Base-by-base conservation (phyloP, 2,797 vertebrate genomes). In the Odontamblyopus rebecca region DNA sequence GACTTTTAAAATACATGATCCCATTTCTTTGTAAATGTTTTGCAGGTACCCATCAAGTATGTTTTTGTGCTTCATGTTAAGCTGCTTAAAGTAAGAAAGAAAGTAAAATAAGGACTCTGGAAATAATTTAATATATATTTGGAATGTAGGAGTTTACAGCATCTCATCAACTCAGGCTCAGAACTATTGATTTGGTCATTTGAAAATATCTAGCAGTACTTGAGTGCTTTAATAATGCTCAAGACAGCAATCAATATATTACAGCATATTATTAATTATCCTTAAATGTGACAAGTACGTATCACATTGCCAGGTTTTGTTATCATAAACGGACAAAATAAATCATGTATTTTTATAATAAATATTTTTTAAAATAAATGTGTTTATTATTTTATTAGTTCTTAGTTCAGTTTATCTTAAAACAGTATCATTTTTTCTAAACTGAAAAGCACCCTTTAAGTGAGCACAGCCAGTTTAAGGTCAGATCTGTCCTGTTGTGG, bases 1-100 rank as follows among this genome's bases (percentile, higher is more conserved):
- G 89, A 92, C 88, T 89, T 91, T 91, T 89, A 88, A 82, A 91
- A 92, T 87, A 88, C 83, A 83, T 80, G 77, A 70, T 82, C 84
- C 82, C 68, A 86, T 88, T 87, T 80, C 73, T 78, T 79, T 79
- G 71, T 76, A 84, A 89, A 89, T 88, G 80, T 83, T 87, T 82
- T 74, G 72, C 73, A 68, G 74, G 77, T 75, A 82, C 83, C 83
- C 78, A 86, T 85, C 77, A 88, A 78, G 87, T 83, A 73, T 81
- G 61, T 61, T 75, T 72, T 26, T 23, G 54, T 29, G 27, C 72
- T 64, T 53, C 18, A 27, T 62, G 64, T 77, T 63, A 61, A 59
- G 56, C 53, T 1, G 4, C 59, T 60, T 59, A 59, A 27, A 41
- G 12, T 12, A 57, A 57, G 54, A 57, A 57, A 57, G 54, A 56